A percentile compares a stretch with the other conserved stretches of the same genome.
Conservation (phyloP, 1,140 invertebrate genomes). For the Laodelphax striatellus region DNA sequence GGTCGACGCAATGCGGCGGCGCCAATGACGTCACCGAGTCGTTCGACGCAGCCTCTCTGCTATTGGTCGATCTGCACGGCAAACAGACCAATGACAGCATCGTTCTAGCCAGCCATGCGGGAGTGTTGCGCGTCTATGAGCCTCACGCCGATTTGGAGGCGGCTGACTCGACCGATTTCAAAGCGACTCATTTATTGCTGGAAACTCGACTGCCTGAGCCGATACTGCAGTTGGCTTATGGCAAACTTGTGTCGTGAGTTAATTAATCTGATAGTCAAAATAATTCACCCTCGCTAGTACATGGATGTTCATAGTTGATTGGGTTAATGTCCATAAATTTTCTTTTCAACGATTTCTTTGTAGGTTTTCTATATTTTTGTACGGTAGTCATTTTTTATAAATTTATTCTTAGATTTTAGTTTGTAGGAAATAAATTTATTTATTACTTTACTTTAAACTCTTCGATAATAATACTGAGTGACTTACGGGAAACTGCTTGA, state of each 20-base stretch:
- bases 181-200: constrained; percentile 53
- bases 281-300: too few species aligned
- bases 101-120: constrained; percentile 55
- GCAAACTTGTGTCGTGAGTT: constrained; percentile 61
- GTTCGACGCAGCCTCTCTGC: constrained; percentile 48
- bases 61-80: constrained; percentile 50
- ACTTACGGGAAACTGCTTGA: too few species aligned
- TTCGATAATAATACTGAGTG: too few species aligned
- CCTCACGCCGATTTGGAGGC: constrained; percentile 38
- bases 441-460: too few species aligned
- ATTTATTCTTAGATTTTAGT: too few species aligned
- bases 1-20: constrained; percentile 50
- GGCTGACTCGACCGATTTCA: constrained; percentile 35
- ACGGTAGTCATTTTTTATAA: too few species aligned
- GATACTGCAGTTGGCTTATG: constrained; percentile 57
- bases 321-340: too few species aligned
- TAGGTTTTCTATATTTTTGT: too few species aligned
- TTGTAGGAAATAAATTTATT: too few species aligned
- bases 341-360: too few species aligned
- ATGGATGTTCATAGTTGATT: too few species aligned
- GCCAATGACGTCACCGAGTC: constrained; percentile 33
- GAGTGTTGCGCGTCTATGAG: constrained; percentile 54
- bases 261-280: too few species aligned
- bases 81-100: constrained; percentile 45
- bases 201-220: constrained; percentile 52